Percentiles rank a stretch among this genome's conserved stretches.
These are phyloP conservation scores for Stomorhina lunata DNA, from an alignment of 2,888 invertebrate species.

Conservation along the genomic window DNA sequence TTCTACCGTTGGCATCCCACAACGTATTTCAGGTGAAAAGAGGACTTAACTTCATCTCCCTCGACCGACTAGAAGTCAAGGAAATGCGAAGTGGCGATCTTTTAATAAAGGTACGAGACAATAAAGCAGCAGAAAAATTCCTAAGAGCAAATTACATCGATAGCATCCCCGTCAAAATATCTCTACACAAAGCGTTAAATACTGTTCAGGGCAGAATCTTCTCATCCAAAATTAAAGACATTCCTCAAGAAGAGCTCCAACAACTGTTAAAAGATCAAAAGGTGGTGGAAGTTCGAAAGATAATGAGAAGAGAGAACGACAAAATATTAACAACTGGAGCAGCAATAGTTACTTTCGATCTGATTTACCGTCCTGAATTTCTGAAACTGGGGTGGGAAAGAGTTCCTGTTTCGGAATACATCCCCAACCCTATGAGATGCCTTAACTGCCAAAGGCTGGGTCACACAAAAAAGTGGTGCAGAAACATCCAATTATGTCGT, in stretches of 20 bases:
- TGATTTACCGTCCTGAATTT: not conserved
- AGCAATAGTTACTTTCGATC: not conserved
- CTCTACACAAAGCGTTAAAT: not conserved
- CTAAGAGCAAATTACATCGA: not conserved
- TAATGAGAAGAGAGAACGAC: not conserved
- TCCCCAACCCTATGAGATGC: not conserved
- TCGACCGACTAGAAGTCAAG: not conserved
- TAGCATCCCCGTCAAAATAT: not conserved
- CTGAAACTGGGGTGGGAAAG: not conserved
- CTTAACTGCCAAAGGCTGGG: not conserved
- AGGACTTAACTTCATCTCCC: slow-evolving; percentile 55
- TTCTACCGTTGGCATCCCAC: slow-evolving; percentile 36
- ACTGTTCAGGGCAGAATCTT: not conserved
- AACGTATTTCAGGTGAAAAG: not conserved
- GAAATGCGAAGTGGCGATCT: not conserved
- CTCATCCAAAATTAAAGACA: not conserved
- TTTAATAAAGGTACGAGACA: not conserved
- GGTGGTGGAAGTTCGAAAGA: not conserved
- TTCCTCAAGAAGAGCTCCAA: not conserved
- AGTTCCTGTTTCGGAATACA: not conserved
- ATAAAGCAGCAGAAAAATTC: not conserved
- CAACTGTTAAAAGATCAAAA: not conserved
- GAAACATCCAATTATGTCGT: too few relatives aligned
- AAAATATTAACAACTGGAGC: not conserved
- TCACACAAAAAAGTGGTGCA: not conserved